Conservation (phyloP, 2,113 vertebrate species). For the Rhabdornis inornatus region DNA sequence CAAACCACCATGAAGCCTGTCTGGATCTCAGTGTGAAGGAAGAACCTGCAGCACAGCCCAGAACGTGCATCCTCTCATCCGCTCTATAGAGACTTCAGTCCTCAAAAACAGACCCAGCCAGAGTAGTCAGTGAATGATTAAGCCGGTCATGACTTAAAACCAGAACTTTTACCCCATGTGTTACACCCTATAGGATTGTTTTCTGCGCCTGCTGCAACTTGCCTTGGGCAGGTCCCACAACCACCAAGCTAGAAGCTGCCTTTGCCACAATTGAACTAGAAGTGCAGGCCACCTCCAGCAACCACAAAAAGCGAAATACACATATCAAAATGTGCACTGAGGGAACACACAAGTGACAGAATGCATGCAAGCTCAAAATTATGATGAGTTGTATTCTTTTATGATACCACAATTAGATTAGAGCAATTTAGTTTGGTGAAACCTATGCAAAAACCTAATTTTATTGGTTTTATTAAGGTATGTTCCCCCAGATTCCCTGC, state of each 20-base stretch:
- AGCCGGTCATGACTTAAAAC: not conserved
- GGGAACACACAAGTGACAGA: not conserved
- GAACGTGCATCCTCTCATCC: not conserved
- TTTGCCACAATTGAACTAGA: not conserved
- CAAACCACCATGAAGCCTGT: not conserved
- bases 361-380: not conserved
- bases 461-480: not conserved
- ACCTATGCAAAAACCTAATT: not conserved
- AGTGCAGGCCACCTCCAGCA: not conserved
- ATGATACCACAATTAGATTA: not conserved
- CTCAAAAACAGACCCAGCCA: not conserved
- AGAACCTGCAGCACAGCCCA: rapidly evolving
- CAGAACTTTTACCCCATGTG: not conserved
- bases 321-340: not conserved
- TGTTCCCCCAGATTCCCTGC: not conserved
- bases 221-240: not conserved
- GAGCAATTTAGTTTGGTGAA: not conserved
- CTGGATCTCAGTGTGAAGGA: not conserved
- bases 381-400: not conserved
- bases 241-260: not conserved
- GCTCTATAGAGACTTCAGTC: not conserved
- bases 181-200: not conserved
- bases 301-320: not conserved
- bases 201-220: not conserved
- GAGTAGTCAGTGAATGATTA: not conserved